These are phyloP conservation scores for Hydroisotoma schaefferi DNA, from an alignment of 2,888 invertebrate genomes.

Conservation along the genomic window DNA sequence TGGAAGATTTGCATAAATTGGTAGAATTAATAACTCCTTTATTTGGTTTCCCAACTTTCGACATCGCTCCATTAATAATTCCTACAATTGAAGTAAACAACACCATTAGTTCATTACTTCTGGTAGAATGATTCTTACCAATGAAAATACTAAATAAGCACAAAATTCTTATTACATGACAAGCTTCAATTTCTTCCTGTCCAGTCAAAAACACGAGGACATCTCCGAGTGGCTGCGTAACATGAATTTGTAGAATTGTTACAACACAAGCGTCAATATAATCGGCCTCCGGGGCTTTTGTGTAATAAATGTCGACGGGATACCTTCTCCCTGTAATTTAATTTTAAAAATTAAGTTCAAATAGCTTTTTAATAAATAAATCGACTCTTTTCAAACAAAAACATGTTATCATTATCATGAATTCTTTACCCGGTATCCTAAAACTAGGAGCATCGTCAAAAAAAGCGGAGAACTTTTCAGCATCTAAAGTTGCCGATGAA, in stretches of 20 bases:
- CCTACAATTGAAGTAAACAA: slow-evolving; percentile 53
- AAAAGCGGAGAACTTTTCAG: slow-evolving; percentile 95
- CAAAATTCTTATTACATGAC: slow-evolving; percentile 31
- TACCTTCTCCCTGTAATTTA: slow-evolving; percentile 72
- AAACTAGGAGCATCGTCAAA: slow-evolving; percentile 99
- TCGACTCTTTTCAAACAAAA: not conserved
- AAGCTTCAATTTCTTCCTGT: slow-evolving; percentile 54
- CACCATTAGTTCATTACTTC: not conserved
- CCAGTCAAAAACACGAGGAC: slow-evolving; percentile 94
- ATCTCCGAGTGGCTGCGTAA: slow-evolving; percentile 93
- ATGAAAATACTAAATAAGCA: not conserved
- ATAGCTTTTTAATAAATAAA: no score
- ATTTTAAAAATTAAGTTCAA: no score
- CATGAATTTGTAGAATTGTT: slow-evolving; percentile 95
- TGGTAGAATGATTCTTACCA: not conserved
- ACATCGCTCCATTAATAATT: slow-evolving; percentile 83
- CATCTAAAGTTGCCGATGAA: slow-evolving; percentile 96
- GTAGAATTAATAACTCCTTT: slow-evolving; percentile 84
- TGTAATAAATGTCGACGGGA: slow-evolving; percentile 98
- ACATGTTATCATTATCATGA: no score
- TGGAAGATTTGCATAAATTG: slow-evolving; percentile 96
- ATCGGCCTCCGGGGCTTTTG: slow-evolving; percentile 98
- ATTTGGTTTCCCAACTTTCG: slow-evolving; percentile 89
- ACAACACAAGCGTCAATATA: slow-evolving; percentile 98
- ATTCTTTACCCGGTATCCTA: slow-evolving; percentile 68